phyloP scores from a whole-genome alignment of 2,113 vertebrate species.

The Amphiprion percula region DNA sequence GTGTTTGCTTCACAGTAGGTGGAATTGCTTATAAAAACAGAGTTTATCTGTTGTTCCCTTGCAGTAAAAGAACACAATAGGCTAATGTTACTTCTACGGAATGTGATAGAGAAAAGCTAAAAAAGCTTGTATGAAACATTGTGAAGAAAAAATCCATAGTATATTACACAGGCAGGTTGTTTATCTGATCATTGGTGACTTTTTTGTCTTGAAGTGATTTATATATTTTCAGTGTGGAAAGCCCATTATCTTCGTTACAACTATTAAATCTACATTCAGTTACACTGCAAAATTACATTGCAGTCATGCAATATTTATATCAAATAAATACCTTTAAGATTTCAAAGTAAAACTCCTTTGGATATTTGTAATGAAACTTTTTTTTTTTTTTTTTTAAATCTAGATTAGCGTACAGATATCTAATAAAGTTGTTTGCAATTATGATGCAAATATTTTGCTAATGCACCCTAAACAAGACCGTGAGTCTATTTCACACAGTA shows the following conservation, averaged over 20 bases:
- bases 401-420: background rate
- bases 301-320: conserved; percentile 18
- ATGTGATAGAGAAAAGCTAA: background rate
- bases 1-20: conserved; percentile 69
- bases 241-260: background rate
- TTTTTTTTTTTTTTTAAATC: background rate
- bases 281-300: background rate
- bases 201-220: background rate
- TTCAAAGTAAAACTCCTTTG: conserved; percentile 16
- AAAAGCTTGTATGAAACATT: background rate
- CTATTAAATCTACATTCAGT: background rate
- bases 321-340: background rate
- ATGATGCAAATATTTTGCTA: too few relatives aligned
- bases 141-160: background rate
- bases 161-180: background rate
- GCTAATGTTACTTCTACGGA: background rate
- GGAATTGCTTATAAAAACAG: conserved; percentile 52
- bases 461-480: too few relatives aligned
- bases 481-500: too few relatives aligned
- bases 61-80: conserved; percentile 44
- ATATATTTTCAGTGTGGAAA: background rate
- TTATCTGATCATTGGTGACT: background rate
- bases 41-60: conserved; percentile 46
- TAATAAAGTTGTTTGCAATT: background rate
- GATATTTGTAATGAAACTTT: background rate